Base-by-base conservation (phyloP, 2,113 vertebrate species). In the Cettia cetti region DNA sequence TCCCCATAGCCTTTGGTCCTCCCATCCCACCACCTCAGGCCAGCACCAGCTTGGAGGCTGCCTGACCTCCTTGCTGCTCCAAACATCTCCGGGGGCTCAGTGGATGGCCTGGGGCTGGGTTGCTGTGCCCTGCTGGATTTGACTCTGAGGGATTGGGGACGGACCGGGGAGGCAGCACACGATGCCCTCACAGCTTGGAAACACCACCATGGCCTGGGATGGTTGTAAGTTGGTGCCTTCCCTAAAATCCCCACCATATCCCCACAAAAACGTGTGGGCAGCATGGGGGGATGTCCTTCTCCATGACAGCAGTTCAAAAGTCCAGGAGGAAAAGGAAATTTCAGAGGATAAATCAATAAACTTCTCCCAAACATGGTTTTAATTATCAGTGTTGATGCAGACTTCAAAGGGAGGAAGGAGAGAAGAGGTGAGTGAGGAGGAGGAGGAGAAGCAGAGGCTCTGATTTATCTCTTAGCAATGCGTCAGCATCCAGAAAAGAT, bases 121-220 rank as follows among this genome's bases (percentile, higher is more conserved):
- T 9, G 9, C 39, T 10, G 7, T 83, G 63, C 6, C 23, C 61
- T 52, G 59, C 20, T 83, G 85, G 27, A 44, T 84, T 50, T 69
- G 45, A 24, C 54, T 78, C 0, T 0, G 0, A 74, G 50, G 64
- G 54, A 12, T 0, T 50, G 3, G 52, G 50, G 37, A 27, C 1
- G 2, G 33, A 15, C 9, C 39, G 23, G 3, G 33, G 11, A 47
- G n/a, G 40, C 50, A 88, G 27, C 15, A 31, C 16, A 14, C 72
- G 44, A 39, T 59, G n/a, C 8, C 42, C 23, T 37, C 42, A 30
- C 9, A 27, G 20, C 47, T 14, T 50, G 85, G 56, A 61, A 50
- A 28, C 20, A 81, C 37, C 33, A 39, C 9, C 42, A 14, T 0
- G 0, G 40, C 23, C 52, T 78, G 23, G 45, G 39, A 28, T 24